A percentile compares a stretch with the other conserved stretches of the same genome.
Evolutionary conservation across 2,113 vertebrate species (phyloP).

Genomic region (Engraulis encrasicolus): DNA sequence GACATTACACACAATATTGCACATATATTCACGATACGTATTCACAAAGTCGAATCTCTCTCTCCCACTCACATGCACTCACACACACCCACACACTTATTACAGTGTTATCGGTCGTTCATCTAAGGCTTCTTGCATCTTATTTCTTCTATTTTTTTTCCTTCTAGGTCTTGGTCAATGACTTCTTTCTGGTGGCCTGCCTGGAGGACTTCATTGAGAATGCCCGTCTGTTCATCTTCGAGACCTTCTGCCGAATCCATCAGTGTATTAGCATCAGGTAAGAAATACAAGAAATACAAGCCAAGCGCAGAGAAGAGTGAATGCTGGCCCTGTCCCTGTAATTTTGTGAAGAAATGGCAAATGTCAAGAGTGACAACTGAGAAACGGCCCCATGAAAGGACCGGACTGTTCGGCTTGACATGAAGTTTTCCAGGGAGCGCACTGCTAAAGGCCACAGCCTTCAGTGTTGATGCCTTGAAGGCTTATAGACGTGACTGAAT

Average conservation of each 20-base stretch:
- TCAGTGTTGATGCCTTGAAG: not conserved
- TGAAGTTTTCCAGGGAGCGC: constrained; percentile 8
- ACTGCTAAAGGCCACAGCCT: not conserved
- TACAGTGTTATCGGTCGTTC: not conserved
- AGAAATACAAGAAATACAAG: too few relatives aligned
- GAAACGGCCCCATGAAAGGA: constrained; percentile 1
- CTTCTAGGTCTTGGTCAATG: constrained; percentile 89
- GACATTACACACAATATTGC: too few relatives aligned
- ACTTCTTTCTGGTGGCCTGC: constrained; percentile 96
- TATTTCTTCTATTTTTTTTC: constrained; percentile 14
- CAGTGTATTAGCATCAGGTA: constrained; percentile 99
- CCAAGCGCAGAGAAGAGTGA: not conserved
- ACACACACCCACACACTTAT: too few relatives aligned
- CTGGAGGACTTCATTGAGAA: constrained; percentile 99
- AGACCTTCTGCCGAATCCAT: constrained; percentile 98
- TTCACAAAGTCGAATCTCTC: too few relatives aligned
- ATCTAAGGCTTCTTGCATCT: not conserved
- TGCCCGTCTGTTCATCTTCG: constrained; percentile 96
- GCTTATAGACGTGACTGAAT: not conserved
- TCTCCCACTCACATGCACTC: too few relatives aligned
- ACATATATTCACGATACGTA: too few relatives aligned
- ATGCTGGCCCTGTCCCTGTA: constrained; percentile 7
- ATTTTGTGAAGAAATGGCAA: constrained; percentile 16
- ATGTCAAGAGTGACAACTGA: constrained; percentile 19
- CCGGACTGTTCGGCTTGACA: not conserved